A percentile compares a stretch with the other conserved stretches of the same genome.
These are phyloP conservation scores for Cyphomyrus discorhynchus DNA, from an alignment of 2,113 vertebrate genomes.

Conservation along the genomic window DNA sequence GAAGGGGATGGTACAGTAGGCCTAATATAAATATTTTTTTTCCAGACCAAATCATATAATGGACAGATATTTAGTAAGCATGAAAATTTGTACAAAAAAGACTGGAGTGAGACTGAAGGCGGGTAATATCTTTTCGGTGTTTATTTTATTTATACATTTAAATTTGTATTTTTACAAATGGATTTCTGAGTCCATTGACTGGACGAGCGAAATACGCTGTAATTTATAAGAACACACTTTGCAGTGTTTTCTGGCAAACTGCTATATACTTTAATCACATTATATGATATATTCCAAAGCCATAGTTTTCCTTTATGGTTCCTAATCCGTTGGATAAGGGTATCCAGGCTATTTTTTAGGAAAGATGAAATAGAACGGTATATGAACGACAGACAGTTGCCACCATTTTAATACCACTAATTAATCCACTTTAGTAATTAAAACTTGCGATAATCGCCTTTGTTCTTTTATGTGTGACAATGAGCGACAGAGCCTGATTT, in stretches of 20 bases:
- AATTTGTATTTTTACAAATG: background rate
- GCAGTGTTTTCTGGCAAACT: background rate
- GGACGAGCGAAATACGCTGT: background rate
- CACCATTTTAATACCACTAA: background rate
- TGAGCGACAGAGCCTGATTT: background rate
- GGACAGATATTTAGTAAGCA: background rate
- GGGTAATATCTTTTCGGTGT: background rate
- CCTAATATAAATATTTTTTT: background rate
- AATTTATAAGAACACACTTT: background rate
- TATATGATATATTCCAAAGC: background rate
- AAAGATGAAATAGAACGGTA: background rate
- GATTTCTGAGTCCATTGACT: background rate
- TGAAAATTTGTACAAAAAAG: background rate
- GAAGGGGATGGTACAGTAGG: background rate
- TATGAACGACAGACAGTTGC: background rate
- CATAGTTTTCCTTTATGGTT: background rate
- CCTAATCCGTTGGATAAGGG: background rate
- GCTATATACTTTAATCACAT: background rate
- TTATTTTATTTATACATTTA: background rate
- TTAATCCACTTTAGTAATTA: background rate
- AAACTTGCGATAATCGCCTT: background rate
- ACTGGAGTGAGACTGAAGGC: background rate
- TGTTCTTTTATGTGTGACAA: background rate
- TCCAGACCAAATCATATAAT: background rate
- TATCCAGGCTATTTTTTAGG: background rate